Base-by-base conservation (phyloP, 2,888 invertebrate species). In the Mesorhabditis spiculigera region DNA sequence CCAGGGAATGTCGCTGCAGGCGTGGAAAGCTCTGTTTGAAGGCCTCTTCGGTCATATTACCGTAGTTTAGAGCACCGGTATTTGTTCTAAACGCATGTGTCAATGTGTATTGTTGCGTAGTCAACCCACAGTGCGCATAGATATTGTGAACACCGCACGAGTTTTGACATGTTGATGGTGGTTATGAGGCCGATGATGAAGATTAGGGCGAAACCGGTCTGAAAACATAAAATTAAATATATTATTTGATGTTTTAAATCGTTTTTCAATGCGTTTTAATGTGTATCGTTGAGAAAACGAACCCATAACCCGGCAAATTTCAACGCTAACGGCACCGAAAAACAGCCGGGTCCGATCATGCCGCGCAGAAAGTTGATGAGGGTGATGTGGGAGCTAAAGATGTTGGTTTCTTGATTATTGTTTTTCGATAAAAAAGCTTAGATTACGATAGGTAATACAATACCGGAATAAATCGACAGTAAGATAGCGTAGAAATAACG, bases 341-440 rank as follows among this genome's bases (percentile, higher is more conserved):
- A 75, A 71, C 83, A 83, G 16, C 83, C 83, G 2, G 83, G 82
- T 4, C 83, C 83, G 58, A 83, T 76, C 82, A 83, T 83, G 61
- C 82, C 82, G 62, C 82, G 83, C 67, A 84, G 72, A 42, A 83
- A 73, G 68, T 83, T 82, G 69, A 81, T 73, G 50, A 82, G 68
- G 0, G 80, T 50, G 58, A 50, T 50, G 58, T 50, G 58, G n/a
- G 58, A 10, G n/a, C 58, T 50, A n/a, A 3, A 50, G 3, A 28
- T 28, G 1, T n/a, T n/a, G n/a, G n/a, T n/a, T n/a, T n/a, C n/a
- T n/a, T 28, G 28, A 28, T 28, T 28, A 28, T 28, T 28, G 3
- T 28, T 28, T 28, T 3, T 1, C 28, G 28, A 28, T 28, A 28
- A 28, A 3, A 28, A 28, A 28, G 28, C 3, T 28, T n/a, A n/a